Percentiles rank a stretch among this genome's conserved stretches.
Evolutionary conservation across 2,113 vertebrate genomes (phyloP).

Genomic region (Scartelaos histophorus): DNA sequence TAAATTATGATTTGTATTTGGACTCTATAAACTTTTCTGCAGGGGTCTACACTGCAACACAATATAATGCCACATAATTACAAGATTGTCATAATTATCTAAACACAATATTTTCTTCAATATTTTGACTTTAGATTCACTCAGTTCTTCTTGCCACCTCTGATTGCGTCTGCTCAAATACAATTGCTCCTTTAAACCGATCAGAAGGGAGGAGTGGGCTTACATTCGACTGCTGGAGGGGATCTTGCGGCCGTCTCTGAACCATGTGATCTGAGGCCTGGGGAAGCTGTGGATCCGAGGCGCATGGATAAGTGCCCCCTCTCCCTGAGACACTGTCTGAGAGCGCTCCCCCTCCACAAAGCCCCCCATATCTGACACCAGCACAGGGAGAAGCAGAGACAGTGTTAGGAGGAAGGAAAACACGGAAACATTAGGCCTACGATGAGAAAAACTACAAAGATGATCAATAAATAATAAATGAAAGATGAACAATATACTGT

Average conservation of each 20-base stretch:
- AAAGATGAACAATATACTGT: not conserved
- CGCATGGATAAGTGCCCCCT: slow-evolving; percentile 85
- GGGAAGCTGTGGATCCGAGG: slow-evolving; percentile 95
- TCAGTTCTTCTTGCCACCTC: not conserved
- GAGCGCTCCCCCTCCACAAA: slow-evolving; percentile 86
- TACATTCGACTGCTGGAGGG: slow-evolving; percentile 95
- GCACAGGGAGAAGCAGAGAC: slow-evolving; percentile 5
- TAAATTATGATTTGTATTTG: not conserved
- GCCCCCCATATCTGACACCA: slow-evolving; percentile 85
- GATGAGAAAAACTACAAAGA: not conserved
- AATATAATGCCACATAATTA: not conserved
- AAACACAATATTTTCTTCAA: not conserved
- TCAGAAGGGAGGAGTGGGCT: slow-evolving; percentile 57
- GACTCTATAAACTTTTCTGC: not conserved
- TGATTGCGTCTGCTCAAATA: not conserved
- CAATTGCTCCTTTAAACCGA: not conserved
- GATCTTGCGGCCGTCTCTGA: slow-evolving; percentile 96
- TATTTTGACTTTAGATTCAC: not conserved
- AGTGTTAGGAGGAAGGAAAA: not conserved
- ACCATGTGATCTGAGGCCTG: slow-evolving; percentile 97
- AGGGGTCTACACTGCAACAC: not conserved
- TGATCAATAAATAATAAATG: not conserved
- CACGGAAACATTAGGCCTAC: not conserved
- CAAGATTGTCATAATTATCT: not conserved
- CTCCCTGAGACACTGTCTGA: slow-evolving; percentile 89